Base-by-base conservation (phyloP, 2,888 invertebrate species). In the Rotaria magnacalcarata region DNA sequence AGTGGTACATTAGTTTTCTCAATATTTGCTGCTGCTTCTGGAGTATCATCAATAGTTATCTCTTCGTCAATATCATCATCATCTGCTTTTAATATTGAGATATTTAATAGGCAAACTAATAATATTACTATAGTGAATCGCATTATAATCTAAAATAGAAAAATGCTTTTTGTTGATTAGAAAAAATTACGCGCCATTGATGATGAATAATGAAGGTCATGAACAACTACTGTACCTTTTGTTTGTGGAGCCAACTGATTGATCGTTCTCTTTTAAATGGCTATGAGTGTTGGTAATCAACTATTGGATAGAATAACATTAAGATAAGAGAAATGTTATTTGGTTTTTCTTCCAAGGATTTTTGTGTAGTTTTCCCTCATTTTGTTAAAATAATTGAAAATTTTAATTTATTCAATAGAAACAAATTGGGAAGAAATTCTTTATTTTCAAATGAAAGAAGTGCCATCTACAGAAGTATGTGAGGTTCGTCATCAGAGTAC, bases 261-360 rank as follows among this genome's bases (percentile, higher is more conserved):
- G 67, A 67, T 67, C 67, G 67, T 34, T 67, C 19, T 27, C 19
- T 67, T 34, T 67, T 67, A 7, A 27, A 67, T 67, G 67, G 67
- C 2, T 67, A 67, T 34, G 19, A 67, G 67, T 67, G 67, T 3
- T 67, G 67, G 67, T 67, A 67, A 34, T 67, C 34, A 27, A 67
- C 67, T 67, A 67, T 67, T 67, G 67, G 67, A 67, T 41, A 34
- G n/a, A 67, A 67, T 67, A 34, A 67, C 67, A 67, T 67, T 67
- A 34, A 11, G 67, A 67, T 67, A 67, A 67, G 19, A 27, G 14
- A 41, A 67, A 67, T 67, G 67, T 34, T 67, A 67, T 34, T 27
- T 67, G 6, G 19, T 67, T 67, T 67, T 34, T 67, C 19, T 67
- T 34, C 2, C 16, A 67, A 34, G 34, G 67, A 41, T 67, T 67